Base-by-base conservation (phyloP, 35 echinoderm and acorn worm species). In the Chiridota heheva region DNA sequence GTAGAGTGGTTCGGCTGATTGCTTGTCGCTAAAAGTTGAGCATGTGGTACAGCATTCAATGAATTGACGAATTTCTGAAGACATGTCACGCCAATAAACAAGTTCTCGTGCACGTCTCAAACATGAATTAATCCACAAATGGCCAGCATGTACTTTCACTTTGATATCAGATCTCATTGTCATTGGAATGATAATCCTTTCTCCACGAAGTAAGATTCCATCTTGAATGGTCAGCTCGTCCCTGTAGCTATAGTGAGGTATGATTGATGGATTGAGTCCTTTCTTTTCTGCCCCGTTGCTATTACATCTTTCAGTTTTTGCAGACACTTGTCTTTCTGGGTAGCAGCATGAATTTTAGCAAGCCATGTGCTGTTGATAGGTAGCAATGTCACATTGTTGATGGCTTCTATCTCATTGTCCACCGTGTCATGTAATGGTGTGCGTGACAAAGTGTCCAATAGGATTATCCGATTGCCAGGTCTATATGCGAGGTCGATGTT, bases 161-260 rank as follows among this genome's bases (percentile, higher is more conserved):
- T 85, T 77, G 29, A 89, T 95, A 1, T 89, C 44, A 2, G 39
- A 56, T 33, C 91, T 55, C 26, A 85, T 28, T 0, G 22, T 42
- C 2, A 67, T 28, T 20, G 86, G 86, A 2, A 96, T 84, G 51
- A 96, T 36, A 2, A 89, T 58, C 44, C 81, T 47, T 20, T 89
- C 72, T 30, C 84, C 85, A 37, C 64, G 62, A 39, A 92, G 20
- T 10, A 69, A 34, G 29, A 86, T 1, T 2, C 64, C 82, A 62
- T 86, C 82, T 81, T 91, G 89, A 1, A 93, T 71, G 20, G 90
- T 69, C 29, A 92, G 5, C 56, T 92, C 83, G 69, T 92, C 90
- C 27, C 60, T 32, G 40, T 76, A 76, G 42, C 78, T 86, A 51
- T 53, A 76, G 39, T 74, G 87, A 38, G 49, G 69, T n/a, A n/a